Evolutionary conservation across 2,113 vertebrate species (phyloP), one percentile per base, ranked within the genome.

Genomic region (Asarcornis scutulata): DNA sequence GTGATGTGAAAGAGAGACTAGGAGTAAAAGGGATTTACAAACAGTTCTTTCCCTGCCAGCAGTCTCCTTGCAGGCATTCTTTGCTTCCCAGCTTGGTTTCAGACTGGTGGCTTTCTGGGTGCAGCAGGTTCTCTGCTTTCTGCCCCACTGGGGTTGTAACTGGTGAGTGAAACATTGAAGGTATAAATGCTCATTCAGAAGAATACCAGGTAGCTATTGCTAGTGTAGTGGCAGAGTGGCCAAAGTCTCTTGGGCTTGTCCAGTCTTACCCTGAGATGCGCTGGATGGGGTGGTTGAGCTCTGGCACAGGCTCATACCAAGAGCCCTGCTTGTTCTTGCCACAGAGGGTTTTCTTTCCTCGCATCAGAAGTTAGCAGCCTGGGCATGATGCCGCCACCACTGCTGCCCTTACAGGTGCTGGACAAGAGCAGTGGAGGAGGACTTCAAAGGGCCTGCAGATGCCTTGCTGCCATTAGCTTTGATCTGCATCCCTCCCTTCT

Each of bases 351-450:
- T 83, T 66, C 38, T 72, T 84, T 36, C 36, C 18, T 77, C 1
- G 0, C 32, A 36, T 40, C 8, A 26, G 8, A 81, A 77, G 25
- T 85, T 62, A 53, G 46, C 25, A n/a, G 59, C 29, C 53, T 42
- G 53, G 59, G 18, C 25, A 77, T 0, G 0, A 7, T 46, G 42
- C 42, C n/a, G 52, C 40, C 22, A 9, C 3, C 0, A 0, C 4
- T 18, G 6, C 44, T 88, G 36, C 31, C 59, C n/a, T 71, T 9
- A 1, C 8, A 17, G 17, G 8, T 58, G 23, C 23, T 55, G 36
- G 53, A 21, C 38, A 72, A 58, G n/a, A 63, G n/a, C 0, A 21
- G n/a, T 17, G 48, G 68, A 62, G 48, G 68, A 62, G 38, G 27
- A 53, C 31, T 78, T 77, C 31, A 55, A 74, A 92, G 25, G 56